Conservation (phyloP, 2,888 invertebrate genomes). For the Stenotaenia linearis region DNA sequence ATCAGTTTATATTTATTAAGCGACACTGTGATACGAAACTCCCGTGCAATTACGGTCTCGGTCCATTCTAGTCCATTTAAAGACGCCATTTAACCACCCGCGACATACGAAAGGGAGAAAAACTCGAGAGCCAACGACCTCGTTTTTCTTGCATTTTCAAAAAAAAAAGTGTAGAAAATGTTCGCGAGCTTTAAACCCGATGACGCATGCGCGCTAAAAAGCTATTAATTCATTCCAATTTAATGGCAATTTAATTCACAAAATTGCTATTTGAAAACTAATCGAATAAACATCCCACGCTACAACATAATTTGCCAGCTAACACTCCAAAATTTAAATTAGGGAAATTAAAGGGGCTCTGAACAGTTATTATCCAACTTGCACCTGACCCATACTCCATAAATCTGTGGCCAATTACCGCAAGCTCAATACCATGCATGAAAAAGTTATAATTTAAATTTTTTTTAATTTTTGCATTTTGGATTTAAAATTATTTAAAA, state of each 20-base stretch:
- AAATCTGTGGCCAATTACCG: background rate
- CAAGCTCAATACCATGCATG: background rate
- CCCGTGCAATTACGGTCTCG: background rate
- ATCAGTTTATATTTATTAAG: background rate
- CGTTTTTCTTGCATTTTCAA: background rate
- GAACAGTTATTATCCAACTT: background rate
- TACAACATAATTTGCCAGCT: background rate
- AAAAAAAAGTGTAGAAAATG: background rate
- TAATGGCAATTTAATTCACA: background rate
- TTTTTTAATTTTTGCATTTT: no score
- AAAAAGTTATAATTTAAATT: background rate
- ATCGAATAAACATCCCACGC: background rate
- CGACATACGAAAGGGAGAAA: background rate
- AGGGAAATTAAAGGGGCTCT: background rate
- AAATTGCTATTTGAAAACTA: background rate
- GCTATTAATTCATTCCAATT: background rate
- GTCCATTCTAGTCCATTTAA: background rate
- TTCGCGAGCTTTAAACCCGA: background rate
- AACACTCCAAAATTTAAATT: background rate
- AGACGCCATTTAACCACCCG: background rate
- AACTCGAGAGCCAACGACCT: background rate
- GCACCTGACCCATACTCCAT: background rate
- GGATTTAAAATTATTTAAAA: no score
- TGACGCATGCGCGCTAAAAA: background rate
- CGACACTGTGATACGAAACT: background rate